Base-by-base conservation (phyloP, 2,888 invertebrate genomes). In the Bombyx huttoni region DNA sequence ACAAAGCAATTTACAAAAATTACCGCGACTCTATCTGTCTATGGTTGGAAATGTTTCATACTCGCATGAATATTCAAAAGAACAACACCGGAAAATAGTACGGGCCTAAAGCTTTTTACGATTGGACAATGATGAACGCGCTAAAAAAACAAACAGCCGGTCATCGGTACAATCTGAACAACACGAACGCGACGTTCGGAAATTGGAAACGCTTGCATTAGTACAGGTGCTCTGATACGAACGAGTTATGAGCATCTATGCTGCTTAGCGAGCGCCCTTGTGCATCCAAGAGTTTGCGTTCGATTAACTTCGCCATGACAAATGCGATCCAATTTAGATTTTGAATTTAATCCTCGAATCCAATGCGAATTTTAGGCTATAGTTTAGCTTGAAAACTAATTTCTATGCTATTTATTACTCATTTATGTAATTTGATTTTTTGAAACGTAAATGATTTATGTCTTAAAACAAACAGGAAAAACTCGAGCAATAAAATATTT, bases 141-240 rank as follows among this genome's bases (percentile, higher is more conserved):
- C 72, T 72, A 77, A 82, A 83, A 81, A 83, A 80, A 70, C 69
- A 73, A 71, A 70, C 66, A 67, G 64, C 60, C 64, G 59, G 64
- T 65, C 61, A 63, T 60, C 58, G 53, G 59, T 62, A 63, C 59
- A 59, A 58, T 24, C 24, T 5, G 24, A 24, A 24, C 24, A 24
- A 24, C 24, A 24, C 24, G 24, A 24, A 61, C 59, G 65, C 58
- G 71, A 64, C 68, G 69, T 64, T 73, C 78, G 84, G 85, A 85
- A 86, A 86, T 87, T 85, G 86, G 81, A 82, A 84, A 77, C 69
- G 75, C 66, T 40, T 72, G 73, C 77, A 81, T 83, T 83, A 83
- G 77, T 63, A 62, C 66, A 67, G 67, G 68, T 69, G 68, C 64
- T 24, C 3, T 64, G 74, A 75, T 74, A 65, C 63, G 80, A 78